Conservation (phyloP, 1,140 invertebrate genomes). For the Hypothenemus hampei region DNA sequence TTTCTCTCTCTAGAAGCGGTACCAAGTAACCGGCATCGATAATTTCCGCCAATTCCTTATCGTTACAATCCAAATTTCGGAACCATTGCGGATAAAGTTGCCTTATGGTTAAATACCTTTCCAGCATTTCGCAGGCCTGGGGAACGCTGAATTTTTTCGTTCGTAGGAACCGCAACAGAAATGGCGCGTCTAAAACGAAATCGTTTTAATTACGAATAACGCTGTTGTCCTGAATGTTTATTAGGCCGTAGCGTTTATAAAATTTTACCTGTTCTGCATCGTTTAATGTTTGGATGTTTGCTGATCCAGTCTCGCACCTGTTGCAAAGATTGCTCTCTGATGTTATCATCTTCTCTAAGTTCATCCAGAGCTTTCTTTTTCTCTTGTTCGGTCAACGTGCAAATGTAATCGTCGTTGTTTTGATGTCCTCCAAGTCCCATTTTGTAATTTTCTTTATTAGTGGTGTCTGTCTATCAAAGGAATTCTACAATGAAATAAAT, state of each 20-base stretch:
- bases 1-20: slow-evolving; percentile 68
- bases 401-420: slow-evolving; percentile 35
- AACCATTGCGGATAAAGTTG: slow-evolving; percentile 81
- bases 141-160: slow-evolving; percentile 83
- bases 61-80: slow-evolving; percentile 65
- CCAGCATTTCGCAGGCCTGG: slow-evolving; percentile 76
- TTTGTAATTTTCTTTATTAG: no score
- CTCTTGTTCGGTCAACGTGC: slow-evolving; percentile 44
- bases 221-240: no score
- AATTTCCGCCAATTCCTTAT: slow-evolving; percentile 68
- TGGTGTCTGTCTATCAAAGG: no score
- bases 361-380: slow-evolving; percentile 60
- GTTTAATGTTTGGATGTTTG: slow-evolving; percentile 70
- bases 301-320: slow-evolving; percentile 72
- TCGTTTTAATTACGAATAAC: background rate
- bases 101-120: slow-evolving; percentile 76
- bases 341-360: slow-evolving; percentile 65
- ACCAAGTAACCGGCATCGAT: slow-evolving; percentile 76
- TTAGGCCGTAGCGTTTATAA: no score
- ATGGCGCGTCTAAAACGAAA: slow-evolving; percentile 57
- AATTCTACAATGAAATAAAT: no score
- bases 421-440: slow-evolving; percentile 44
- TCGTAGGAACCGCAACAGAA: slow-evolving; percentile 76
- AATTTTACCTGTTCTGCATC: slow-evolving; percentile 60
- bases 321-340: slow-evolving; percentile 61